A percentile compares a stretch with the other conserved stretches of the same genome.
Conservation (phyloP, 2,113 vertebrate genomes). For the Caracal caracal region DNA sequence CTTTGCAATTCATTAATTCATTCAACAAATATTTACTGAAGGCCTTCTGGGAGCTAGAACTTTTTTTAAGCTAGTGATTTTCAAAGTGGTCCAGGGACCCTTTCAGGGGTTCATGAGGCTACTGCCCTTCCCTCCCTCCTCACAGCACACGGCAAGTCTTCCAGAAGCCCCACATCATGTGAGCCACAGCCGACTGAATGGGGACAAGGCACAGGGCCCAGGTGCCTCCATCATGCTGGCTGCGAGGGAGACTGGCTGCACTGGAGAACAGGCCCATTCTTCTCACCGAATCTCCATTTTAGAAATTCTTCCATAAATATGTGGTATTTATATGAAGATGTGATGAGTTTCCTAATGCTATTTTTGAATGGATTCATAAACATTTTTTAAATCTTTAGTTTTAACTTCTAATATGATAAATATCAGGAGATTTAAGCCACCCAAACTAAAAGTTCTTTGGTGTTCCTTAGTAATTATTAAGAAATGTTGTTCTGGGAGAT, state of each 20-base stretch:
- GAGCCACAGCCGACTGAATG: background rate
- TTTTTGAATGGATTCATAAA: background rate
- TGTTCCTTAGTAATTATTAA: background rate
- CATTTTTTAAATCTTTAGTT: background rate
- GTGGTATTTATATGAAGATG: background rate
- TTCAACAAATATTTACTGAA: background rate
- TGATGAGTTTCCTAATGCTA: background rate
- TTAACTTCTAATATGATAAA: background rate
- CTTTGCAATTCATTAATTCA: background rate
- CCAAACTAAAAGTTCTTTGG: background rate
- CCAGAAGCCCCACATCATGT: background rate
- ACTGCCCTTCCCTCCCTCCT: background rate
- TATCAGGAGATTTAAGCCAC: background rate
- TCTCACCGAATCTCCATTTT: background rate
- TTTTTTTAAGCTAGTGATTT: background rate
- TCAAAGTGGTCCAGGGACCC: background rate
- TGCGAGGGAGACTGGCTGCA: background rate
- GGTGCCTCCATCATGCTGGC: background rate
- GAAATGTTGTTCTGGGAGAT: background rate
- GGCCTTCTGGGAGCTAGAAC: background rate
- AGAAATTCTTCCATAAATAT: background rate
- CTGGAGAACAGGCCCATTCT: background rate
- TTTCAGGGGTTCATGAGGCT: background rate
- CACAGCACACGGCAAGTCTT: rapidly evolving
- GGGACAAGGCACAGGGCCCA: background rate